A percentile compares a stretch with the other conserved stretches of the same genome.
Evolutionary conservation across 2,113 vertebrate species (phyloP).

Genomic region (Ovis aries): DNA sequence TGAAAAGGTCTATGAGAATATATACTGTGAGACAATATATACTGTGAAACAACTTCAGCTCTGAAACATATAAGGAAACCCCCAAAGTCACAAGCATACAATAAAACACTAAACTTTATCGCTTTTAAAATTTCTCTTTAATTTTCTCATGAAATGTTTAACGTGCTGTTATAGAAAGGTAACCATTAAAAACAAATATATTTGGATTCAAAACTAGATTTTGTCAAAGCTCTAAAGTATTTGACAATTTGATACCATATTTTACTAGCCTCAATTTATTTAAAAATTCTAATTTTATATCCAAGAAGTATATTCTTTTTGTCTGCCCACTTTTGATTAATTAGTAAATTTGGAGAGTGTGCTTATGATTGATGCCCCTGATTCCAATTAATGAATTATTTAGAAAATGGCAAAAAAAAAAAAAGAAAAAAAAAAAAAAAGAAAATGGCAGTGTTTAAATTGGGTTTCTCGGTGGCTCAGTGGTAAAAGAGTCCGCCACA

Average conservation of each 20-base stretch:
- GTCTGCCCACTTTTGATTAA: background rate
- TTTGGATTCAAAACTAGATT: constrained; percentile 14
- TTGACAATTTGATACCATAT: background rate
- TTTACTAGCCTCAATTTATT: background rate
- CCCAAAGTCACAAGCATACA: background rate
- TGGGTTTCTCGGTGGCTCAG: background rate
- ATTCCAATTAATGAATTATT: background rate
- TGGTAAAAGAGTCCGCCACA: background rate
- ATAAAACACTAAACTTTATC: background rate
- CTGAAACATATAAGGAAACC: background rate
- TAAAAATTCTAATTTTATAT: constrained; percentile 15
- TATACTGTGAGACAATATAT: background rate
- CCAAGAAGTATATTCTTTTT: background rate
- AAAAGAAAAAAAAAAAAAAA: background rate
- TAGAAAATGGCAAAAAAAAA: background rate
- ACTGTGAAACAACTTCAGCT: background rate
- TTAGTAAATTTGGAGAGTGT: background rate
- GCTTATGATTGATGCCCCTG: background rate
- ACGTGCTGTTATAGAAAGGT: background rate
- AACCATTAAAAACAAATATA: background rate
- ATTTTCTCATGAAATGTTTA: constrained; percentile 25
- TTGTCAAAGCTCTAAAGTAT: background rate
- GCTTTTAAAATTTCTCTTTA: constrained; percentile 18
- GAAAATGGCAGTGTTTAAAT: background rate
- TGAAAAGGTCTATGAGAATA: background rate